These are phyloP conservation scores for Trachymyrmex septentrionalis DNA, from an alignment of 1,140 invertebrate species.

Conservation along the genomic window DNA sequence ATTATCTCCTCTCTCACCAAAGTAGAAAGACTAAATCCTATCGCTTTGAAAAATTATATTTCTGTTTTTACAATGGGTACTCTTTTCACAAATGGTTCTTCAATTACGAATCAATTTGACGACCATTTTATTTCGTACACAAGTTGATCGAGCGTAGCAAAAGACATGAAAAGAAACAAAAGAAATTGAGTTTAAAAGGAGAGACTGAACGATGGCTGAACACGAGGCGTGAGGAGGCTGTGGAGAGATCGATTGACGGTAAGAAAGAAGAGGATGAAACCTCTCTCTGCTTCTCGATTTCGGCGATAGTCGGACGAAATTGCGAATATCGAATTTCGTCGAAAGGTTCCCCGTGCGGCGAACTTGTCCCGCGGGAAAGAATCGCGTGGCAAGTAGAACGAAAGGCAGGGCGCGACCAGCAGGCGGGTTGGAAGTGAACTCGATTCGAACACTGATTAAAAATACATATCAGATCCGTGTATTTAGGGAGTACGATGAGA, in stretches of 20 bases:
- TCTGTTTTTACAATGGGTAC: neutral
- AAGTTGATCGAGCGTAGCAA: slow-evolving; percentile 27
- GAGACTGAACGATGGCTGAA: slow-evolving; percentile 6
- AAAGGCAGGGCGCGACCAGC: slow-evolving; percentile 26
- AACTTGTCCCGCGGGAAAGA: slow-evolving; percentile 68
- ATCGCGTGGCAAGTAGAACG: slow-evolving; percentile 64
- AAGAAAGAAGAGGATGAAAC: slow-evolving; percentile 63
- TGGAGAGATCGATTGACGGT: slow-evolving; percentile 25
- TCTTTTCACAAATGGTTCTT: slow-evolving; percentile 5
- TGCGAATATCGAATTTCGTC: slow-evolving; percentile 76
- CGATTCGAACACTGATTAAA: slow-evolving; percentile 80
- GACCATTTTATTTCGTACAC: slow-evolving; percentile 33
- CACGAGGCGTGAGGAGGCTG: neutral
- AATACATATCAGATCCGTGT: slow-evolving; percentile 76
- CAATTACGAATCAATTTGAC: slow-evolving; percentile 41
- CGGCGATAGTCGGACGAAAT: slow-evolving; percentile 72
- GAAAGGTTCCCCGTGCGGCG: slow-evolving; percentile 60
- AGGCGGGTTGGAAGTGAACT: neutral
- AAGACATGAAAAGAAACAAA: slow-evolving; percentile 43
- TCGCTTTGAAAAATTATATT: slow-evolving; percentile 22
- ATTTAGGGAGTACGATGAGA: slow-evolving; percentile 74
- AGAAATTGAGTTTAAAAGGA: slow-evolving; percentile 56
- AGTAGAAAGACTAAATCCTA: neutral
- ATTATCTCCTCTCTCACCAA: neutral
- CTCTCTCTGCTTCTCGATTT: slow-evolving; percentile 61